Conservation (phyloP, 2,888 invertebrate genomes). For the Pollenia angustigena region DNA sequence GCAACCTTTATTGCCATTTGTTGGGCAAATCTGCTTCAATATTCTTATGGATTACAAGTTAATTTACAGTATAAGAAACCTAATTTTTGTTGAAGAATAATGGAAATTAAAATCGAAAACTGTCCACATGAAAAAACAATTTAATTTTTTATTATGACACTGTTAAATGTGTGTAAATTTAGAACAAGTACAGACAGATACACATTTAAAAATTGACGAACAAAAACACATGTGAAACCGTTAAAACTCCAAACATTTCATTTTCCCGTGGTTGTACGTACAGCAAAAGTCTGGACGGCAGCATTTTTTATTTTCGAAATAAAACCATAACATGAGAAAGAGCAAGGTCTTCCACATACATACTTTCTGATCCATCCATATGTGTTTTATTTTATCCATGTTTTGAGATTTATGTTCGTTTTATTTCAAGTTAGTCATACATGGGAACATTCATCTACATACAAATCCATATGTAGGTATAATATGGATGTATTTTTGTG, state of each 20-base stretch:
- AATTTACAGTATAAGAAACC: no score
- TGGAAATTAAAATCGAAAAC: no score
- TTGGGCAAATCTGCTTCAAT: no score
- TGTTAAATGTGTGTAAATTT: slow-evolving; percentile 27
- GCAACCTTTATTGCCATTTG: no score
- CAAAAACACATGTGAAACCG: slow-evolving; percentile 63
- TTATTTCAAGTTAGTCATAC: neutral
- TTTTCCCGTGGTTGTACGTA: slow-evolving; percentile 9
- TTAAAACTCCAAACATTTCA: slow-evolving; percentile 43
- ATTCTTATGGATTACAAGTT: no score
- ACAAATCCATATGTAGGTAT: neutral
- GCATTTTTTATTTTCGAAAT: slow-evolving; percentile 29
- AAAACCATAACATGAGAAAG: slow-evolving; percentile 47
- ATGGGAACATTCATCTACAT: neutral
- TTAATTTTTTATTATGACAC: no score
- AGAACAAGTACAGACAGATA: slow-evolving; percentile 37
- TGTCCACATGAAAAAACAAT: no score
- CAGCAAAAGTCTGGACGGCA: slow-evolving; percentile 46
- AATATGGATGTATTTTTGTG: neutral
- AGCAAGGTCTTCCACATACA: slow-evolving; percentile 63
- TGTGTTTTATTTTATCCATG: slow-evolving; percentile 26
- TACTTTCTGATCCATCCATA: slow-evolving; percentile 37
- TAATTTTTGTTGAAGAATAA: no score
- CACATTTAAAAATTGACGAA: slow-evolving; percentile 53
- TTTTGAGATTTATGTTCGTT: slow-evolving; percentile 44